phyloP scores from a whole-genome alignment of 2,113 vertebrate species.

The Aythya baeri region DNA sequence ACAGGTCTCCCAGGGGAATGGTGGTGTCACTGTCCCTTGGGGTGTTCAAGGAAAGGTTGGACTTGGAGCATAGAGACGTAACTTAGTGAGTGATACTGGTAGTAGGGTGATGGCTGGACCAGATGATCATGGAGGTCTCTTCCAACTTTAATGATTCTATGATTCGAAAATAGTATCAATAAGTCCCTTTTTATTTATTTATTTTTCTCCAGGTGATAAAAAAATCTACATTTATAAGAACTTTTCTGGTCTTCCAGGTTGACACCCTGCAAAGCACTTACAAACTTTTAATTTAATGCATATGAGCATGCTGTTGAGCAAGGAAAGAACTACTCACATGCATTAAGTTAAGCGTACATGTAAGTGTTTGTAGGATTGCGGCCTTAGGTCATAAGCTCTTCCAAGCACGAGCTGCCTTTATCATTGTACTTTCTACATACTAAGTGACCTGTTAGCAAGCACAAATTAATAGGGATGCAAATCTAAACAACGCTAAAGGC shows the following conservation, averaged over 20 bases:
- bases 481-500: neutral
- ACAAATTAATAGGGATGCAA: slow-evolving; percentile 19
- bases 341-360: neutral
- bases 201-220: neutral
- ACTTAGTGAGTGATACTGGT: too few species aligned
- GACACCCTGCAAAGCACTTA: neutral
- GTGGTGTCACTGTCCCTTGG: too few species aligned
- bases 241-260: neutral
- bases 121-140: too few species aligned
- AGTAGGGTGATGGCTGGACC: too few species aligned
- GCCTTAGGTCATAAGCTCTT: slow-evolving; percentile 24
- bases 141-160: too few species aligned
- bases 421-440: neutral
- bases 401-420: neutral
- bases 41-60: too few species aligned
- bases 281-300: neutral
- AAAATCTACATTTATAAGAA: neutral
- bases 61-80: too few species aligned
- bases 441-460: neutral
- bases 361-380: neutral
- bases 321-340: neutral
- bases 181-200: neutral
- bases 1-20: too few species aligned
- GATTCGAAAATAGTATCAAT: neutral
- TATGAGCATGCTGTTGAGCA: neutral